Base-by-base conservation (phyloP, 30 jellyfish, hydroid and myxozoan genomes). In the Aurelia aurita region DNA sequence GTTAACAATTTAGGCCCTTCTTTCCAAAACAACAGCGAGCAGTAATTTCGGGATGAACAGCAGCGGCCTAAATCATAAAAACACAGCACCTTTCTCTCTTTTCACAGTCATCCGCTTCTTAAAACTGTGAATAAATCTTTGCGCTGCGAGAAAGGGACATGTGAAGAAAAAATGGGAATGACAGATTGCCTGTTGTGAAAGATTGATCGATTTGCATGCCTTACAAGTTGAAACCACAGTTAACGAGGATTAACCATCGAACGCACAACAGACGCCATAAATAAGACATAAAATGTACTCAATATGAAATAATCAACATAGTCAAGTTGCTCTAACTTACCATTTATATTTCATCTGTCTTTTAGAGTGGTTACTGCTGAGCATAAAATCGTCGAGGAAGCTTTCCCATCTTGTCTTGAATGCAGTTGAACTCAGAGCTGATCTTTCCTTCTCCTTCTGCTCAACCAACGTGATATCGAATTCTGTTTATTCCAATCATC, bases 181-280 rank as follows among this genome's bases (percentile, higher is more conserved):
- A 80, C 90, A 80, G 81, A 80, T 80, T 80, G 82, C 70, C 57
- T 73, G 51, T 39, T 39, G 51, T 55, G 90, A 23, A 66, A 80
- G 90, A 80, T 80, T 65, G 90, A 80, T 80, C 82, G 90, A 80
- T 71, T 47, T 80, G 51, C 82, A 80, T 80, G 67, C 90, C 68
- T 80, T 80, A 74, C 82, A 29, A 80, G 90, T 80, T 80, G 82
- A 80, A 80, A 80, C 90, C 82, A 81, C 90, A 74, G 90, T 80
- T 80, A 65, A 80, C 90, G 74, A 80, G 82, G 90, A 80, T 80
- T 63, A 80, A 71, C 84, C 84, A 71, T 71, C 51, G 15, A 39
- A 65, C 75, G 58, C 86, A 20, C 58, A 44, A 26, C 74, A 73
- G 86, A 74, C 67, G 86, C 74, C 74, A 74, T 74, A 55, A 74